Percentiles rank a stretch among this genome's conserved stretches.
Conservation (phyloP, 2,888 invertebrate genomes). For the Corbicula japonica region DNA sequence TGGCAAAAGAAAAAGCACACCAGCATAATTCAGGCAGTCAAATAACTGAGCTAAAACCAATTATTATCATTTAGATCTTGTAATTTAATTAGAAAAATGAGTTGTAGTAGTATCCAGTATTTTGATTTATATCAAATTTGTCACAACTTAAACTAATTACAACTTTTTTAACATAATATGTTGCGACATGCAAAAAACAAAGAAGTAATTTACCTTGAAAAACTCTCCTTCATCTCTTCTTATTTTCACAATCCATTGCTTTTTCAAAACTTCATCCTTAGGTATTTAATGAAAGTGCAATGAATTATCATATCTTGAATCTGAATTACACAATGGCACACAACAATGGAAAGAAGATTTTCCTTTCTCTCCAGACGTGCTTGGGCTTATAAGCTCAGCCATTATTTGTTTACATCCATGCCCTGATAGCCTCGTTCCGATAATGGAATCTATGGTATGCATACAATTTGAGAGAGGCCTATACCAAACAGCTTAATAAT, state of each 20-base stretch:
- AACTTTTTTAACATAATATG: neutral
- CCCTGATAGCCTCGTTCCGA: constrained; percentile 10
- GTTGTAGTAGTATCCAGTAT: neutral
- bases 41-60: neutral
- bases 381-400: neutral
- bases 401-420: constrained; percentile 18
- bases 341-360: constrained; percentile 20
- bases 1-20: too few relatives aligned
- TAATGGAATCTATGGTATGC: constrained; percentile 15
- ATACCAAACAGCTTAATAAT: too few relatives aligned
- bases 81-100: constrained; percentile 1
- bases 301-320: constrained; percentile 36
- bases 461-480: constrained; percentile 24
- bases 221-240: constrained; percentile 30
- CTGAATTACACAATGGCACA: constrained; percentile 23
- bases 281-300: constrained; percentile 24
- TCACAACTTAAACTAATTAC: neutral
- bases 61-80: constrained; percentile 2
- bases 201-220: constrained; percentile 20
- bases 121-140: constrained; percentile 4
- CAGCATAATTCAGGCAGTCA: neutral
- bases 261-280: constrained; percentile 18
- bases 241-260: constrained; percentile 37
- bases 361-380: neutral
- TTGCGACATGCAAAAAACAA: neutral